phyloP scores from a whole-genome alignment of 2,888 invertebrate genomes.

The Lamellibrachia columna region DNA sequence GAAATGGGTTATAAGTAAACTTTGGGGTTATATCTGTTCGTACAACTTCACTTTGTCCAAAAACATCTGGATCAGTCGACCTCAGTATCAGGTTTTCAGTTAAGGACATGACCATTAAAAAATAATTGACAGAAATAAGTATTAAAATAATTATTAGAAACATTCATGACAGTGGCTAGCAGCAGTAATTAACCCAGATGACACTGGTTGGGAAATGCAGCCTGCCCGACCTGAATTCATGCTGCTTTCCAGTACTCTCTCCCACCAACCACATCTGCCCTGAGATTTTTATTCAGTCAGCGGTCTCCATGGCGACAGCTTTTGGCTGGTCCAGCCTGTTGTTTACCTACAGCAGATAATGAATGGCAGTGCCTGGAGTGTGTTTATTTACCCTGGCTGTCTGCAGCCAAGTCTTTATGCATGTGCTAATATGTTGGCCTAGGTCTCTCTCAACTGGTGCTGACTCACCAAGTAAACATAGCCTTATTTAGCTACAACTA shows the following conservation, averaged over 20 bases:
- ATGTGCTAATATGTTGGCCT: neutral
- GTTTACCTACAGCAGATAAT: constrained; percentile 12
- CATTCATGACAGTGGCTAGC: neutral
- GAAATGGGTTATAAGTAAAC: neutral
- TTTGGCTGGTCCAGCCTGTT: neutral
- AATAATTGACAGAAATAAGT: neutral
- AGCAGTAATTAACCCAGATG: neutral
- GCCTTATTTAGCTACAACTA: constrained; percentile 3
- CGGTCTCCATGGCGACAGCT: neutral
- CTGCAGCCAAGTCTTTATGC: constrained; percentile 16
- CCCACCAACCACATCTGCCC: neutral
- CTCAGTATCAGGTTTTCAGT: neutral
- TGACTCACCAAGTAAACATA: constrained; percentile 10
- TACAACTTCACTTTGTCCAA: neutral
- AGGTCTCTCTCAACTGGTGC: neutral
- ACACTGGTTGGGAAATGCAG: neutral
- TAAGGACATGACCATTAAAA: neutral
- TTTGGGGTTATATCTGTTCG: neutral
- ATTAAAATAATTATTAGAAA: neutral
- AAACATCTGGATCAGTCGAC: neutral
- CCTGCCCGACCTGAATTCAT: neutral
- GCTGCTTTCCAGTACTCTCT: neutral
- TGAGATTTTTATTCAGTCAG: constrained; percentile 16
- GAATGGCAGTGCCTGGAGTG: constrained; percentile 16
- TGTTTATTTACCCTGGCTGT: constrained; percentile 1